Conservation (phyloP, 2,113 vertebrate genomes). For the Nanorana parkeri region DNA sequence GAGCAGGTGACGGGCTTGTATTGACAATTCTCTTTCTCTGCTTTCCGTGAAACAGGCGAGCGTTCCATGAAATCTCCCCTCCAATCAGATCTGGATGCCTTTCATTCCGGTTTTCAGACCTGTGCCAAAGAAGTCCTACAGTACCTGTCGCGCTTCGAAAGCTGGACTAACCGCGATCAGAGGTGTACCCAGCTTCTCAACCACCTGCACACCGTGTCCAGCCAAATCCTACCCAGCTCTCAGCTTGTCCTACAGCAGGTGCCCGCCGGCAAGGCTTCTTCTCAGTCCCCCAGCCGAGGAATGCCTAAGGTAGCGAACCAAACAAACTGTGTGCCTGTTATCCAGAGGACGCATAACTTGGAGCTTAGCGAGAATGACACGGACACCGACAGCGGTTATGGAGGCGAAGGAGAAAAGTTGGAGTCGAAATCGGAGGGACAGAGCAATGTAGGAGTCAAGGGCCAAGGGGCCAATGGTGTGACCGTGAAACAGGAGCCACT, state of each 20-base stretch:
- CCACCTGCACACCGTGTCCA: conserved; percentile 88
- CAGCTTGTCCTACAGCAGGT: conserved; percentile 76
- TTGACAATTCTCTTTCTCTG: conserved; percentile 36
- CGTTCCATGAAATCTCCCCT: conserved; percentile 83
- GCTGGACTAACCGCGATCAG: conserved; percentile 90
- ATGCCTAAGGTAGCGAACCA: conserved; percentile 77
- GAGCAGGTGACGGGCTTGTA: not conserved
- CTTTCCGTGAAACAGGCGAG: conserved; percentile 77
- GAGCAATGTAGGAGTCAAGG: conserved; percentile 61
- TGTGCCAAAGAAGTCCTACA: conserved; percentile 96
- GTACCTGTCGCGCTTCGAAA: conserved; percentile 88
- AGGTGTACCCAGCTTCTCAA: conserved; percentile 86
- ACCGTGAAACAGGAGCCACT: conserved; percentile 87
- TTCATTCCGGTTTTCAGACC: conserved; percentile 93
- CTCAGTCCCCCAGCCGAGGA: conserved; percentile 65
- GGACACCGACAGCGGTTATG: conserved; percentile 96
- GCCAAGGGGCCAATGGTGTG: conserved; percentile 55
- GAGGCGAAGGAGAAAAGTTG: conserved; percentile 84
- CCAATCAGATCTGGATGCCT: conserved; percentile 89
- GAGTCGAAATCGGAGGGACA: conserved; percentile 70
- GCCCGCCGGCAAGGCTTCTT: conserved; percentile 64
- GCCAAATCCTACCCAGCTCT: conserved; percentile 79
- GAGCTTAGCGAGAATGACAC: conserved; percentile 92
- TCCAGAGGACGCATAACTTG: conserved; percentile 88
- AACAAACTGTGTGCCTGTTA: conserved; percentile 93